A percentile compares a stretch with the other conserved stretches of the same genome.
Conservation (phyloP, 2,113 vertebrate genomes). For the Lamprotornis superbus region DNA sequence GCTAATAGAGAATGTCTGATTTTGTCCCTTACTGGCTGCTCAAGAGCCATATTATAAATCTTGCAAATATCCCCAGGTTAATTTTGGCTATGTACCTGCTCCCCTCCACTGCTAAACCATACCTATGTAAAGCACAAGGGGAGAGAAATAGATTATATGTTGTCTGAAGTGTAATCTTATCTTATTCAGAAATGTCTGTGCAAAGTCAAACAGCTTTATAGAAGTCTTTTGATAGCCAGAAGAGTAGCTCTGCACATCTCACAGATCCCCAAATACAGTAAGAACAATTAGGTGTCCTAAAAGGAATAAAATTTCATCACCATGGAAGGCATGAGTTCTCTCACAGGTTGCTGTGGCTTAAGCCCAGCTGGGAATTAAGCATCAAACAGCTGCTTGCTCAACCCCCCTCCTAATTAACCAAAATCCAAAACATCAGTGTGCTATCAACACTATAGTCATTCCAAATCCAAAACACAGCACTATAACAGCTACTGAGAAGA, state of each 20-base stretch:
- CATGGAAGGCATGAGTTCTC: neutral
- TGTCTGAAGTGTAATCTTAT: neutral
- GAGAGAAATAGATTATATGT: neutral
- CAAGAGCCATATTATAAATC: neutral
- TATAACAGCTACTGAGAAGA: neutral
- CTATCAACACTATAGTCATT: neutral
- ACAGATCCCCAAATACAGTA: neutral
- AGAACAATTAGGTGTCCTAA: neutral
- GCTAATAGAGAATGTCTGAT: neutral
- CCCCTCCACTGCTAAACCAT: neutral
- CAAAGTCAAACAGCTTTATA: neutral
- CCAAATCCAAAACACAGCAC: neutral
- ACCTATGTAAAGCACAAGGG: neutral
- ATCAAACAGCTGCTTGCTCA: neutral
- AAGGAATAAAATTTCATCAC: neutral
- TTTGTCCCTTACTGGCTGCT: neutral
- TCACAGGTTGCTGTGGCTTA: accelerated
- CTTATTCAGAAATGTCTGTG: neutral
- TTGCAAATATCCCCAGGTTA: neutral
- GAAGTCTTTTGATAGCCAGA: neutral
- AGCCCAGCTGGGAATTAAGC: neutral
- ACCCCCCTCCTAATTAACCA: neutral
- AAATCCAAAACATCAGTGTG: neutral
- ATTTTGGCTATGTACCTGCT: neutral
- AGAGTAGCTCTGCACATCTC: neutral